Percentiles rank a stretch among this genome's conserved stretches.
phyloP scores from a whole-genome alignment of 2,113 vertebrate species.

The Tamias sibiricus region DNA sequence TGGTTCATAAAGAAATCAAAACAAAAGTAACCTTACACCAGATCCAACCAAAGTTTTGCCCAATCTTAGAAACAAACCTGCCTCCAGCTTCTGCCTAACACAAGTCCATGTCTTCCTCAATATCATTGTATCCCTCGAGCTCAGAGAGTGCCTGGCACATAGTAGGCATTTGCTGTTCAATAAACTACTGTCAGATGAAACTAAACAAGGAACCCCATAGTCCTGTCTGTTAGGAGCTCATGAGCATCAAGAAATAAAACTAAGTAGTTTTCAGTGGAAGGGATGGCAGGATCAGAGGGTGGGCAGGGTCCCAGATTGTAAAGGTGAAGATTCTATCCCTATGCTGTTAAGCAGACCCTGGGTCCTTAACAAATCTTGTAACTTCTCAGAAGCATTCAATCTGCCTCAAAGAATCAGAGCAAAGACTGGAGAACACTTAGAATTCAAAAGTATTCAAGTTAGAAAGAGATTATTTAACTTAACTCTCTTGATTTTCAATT shows the following conservation, averaged over 20 bases:
- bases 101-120: not conserved
- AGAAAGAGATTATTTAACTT: not conserved
- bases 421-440: not conserved
- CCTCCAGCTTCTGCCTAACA: not conserved
- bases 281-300: not conserved
- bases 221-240: not conserved
- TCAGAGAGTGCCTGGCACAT: not conserved
- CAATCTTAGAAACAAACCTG: not conserved
- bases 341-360: not conserved
- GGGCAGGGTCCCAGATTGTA: fast-evolving
- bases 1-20: not conserved
- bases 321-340: not conserved
- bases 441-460: not conserved
- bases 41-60: not conserved
- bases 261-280: too few species aligned
- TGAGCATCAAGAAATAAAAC: not conserved
- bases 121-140: not conserved
- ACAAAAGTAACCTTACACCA: not conserved
- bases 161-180: not conserved
- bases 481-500: not conserved
- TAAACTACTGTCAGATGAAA: not conserved
- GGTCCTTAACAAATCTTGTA: not conserved
- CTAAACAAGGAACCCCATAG: not conserved
- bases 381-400: not conserved
- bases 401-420: not conserved